Evolutionary conservation across 2,113 vertebrate genomes (phyloP).

Genomic region (Physeter macrocephalus): DNA sequence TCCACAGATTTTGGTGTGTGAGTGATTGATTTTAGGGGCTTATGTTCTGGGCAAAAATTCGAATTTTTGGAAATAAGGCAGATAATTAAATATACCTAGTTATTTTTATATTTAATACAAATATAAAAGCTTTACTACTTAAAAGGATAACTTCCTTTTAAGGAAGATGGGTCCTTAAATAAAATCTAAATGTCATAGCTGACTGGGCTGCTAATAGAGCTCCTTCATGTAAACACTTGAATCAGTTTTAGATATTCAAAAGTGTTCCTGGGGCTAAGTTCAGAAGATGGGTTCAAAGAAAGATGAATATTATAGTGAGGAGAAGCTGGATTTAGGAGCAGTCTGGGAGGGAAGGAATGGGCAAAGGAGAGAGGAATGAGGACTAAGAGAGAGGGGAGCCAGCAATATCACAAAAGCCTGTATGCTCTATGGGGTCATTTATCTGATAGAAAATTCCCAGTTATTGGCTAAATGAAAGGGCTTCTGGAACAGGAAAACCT

Average conservation of each 20-base stretch:
- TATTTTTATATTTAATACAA: constrained; percentile 19
- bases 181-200: background rate
- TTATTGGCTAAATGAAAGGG: background rate
- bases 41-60: background rate
- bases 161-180: background rate
- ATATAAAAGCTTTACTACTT: background rate
- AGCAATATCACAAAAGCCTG: background rate
- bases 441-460: background rate
- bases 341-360: background rate
- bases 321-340: background rate
- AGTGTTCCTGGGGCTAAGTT: background rate
- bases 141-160: background rate
- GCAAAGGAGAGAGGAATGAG: background rate
- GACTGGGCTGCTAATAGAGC: background rate
- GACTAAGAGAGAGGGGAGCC: background rate
- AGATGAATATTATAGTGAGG: background rate
- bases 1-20: background rate
- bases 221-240: background rate
- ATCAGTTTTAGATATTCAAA: background rate
- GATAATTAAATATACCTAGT: background rate
- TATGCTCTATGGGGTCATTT: accelerated
- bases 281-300: background rate
- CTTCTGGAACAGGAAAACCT: background rate
- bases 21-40: constrained; percentile 12
- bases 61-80: constrained; percentile 18